Percentiles rank a stretch among this genome's conserved stretches.
Evolutionary conservation across 1,140 invertebrate genomes (phyloP).

Genomic region (Venustaconcha ellipsiformis): DNA sequence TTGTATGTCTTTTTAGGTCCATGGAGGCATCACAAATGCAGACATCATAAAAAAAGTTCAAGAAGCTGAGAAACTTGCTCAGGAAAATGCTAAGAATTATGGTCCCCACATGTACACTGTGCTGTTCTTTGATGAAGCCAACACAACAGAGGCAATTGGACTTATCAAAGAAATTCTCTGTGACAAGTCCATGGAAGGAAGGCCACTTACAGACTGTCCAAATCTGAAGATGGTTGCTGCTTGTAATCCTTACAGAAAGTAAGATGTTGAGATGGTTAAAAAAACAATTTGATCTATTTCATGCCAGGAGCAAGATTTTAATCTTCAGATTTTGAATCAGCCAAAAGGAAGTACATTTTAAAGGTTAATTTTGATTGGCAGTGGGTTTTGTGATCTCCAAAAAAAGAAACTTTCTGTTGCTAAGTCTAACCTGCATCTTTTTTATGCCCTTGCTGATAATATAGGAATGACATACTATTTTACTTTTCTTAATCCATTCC

Average conservation of each 20-base stretch:
- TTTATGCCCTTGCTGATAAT: no score
- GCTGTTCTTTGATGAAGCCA: conserved; percentile 66
- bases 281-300: no score
- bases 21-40: conserved; percentile 57
- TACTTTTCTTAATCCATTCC: no score
- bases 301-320: no score
- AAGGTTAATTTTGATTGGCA: no score
- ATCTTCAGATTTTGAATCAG: no score
- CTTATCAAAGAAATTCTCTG: conserved; percentile 66
- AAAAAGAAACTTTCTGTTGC: no score
- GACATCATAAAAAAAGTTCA: conserved; percentile 56
- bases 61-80: conserved; percentile 47
- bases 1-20: conserved; percentile 44
- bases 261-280: conserved; percentile 53
- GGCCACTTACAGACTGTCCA: conserved; percentile 34
- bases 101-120: conserved; percentile 50
- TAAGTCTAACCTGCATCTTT: no score
- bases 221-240: conserved; percentile 62
- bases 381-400: no score
- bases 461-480: no score
- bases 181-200: conserved; percentile 54
- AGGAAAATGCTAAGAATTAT: conserved; percentile 35
- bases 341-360: no score
- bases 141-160: conserved; percentile 64
- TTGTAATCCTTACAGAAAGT: conserved; percentile 66